Evolutionary conservation across 2,888 invertebrate species (phyloP).

Genomic region (Lycophotia porphyrea): DNA sequence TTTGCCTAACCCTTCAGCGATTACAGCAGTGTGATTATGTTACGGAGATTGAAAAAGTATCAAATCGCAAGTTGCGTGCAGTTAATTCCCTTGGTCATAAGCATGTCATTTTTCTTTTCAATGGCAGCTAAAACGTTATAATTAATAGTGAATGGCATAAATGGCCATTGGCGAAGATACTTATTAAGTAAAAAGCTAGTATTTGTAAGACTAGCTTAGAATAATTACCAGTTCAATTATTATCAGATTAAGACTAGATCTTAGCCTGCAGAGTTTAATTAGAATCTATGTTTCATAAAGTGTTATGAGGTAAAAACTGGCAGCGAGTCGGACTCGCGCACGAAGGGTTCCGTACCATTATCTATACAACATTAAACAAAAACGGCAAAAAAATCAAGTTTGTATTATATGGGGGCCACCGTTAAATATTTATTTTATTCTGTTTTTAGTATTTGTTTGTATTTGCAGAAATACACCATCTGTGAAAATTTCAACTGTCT

Average conservation of each 20-base stretch:
- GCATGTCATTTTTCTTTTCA: conserved; percentile 11
- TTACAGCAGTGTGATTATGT: neutral
- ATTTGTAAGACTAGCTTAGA: neutral
- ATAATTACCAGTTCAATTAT: neutral
- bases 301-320: too few species aligned
- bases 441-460: too few species aligned
- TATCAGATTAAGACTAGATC: neutral
- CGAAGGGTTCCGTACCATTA: too few species aligned
- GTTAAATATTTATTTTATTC: too few species aligned
- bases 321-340: too few species aligned
- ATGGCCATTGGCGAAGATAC: neutral
- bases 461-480: too few species aligned
- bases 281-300: neutral
- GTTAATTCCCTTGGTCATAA: conserved; percentile 22
- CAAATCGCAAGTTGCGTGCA: neutral
- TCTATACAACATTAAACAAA: too few species aligned
- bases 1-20: neutral
- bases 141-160: neutral
- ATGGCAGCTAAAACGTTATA: neutral
- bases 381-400: too few species aligned
- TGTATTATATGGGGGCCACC: too few species aligned
- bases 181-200: neutral
- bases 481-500: too few species aligned
- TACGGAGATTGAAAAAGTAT: neutral
- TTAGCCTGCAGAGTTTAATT: neutral